Base-by-base conservation (phyloP, 2,797 vertebrate species). In the Xiphophorus birchmanni region DNA sequence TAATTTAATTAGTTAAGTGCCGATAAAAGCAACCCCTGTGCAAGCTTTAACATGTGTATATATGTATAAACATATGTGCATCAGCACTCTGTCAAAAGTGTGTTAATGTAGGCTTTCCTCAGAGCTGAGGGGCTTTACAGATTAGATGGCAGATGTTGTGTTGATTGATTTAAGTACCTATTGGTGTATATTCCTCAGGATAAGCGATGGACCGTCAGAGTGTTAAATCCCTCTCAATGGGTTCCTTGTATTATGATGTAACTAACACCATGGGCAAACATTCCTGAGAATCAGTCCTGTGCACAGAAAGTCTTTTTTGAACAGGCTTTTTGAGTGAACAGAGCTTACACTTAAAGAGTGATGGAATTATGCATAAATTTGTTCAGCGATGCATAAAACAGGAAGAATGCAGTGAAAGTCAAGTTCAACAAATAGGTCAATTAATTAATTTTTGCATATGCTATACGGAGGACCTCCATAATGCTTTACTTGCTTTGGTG, bases 211-310 rank as follows among this genome's bases (percentile, higher is more conserved):
- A 26, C 75, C 84, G 50, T 83, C 67, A 52, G 42, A 83, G 82
- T 90, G 88, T 88, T 82, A 86, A 88, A 90, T 83, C 85, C 76
- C 74, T 76, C 83, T 93, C 87, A 93, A 87, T 87, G 83, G 82
- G 21, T 78, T 86, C 87, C 47, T 93, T 92, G 91, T 93, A 85
- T 82, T 81, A 75, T 85, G 78, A 90, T 87, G 89, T 83, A 93
- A 93, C 82, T 18, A 74, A 91, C 78, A 87, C 88, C 79, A 71
- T 50, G 12, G 74, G 48, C 71, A 81, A 75, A 84, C 91, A 93
- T 92, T 91, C 89, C 90, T 89, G 56, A 85, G 82, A 92, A 87
- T 83, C 84, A 73, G 76, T 78, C 77, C 76, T 11, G 69, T 44
- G 50, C 54, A 83, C 54, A 82, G 73, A 26, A 69, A 10, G 76